Conservation (phyloP, 2,113 vertebrate genomes). For the Eolophus roseicapilla region DNA sequence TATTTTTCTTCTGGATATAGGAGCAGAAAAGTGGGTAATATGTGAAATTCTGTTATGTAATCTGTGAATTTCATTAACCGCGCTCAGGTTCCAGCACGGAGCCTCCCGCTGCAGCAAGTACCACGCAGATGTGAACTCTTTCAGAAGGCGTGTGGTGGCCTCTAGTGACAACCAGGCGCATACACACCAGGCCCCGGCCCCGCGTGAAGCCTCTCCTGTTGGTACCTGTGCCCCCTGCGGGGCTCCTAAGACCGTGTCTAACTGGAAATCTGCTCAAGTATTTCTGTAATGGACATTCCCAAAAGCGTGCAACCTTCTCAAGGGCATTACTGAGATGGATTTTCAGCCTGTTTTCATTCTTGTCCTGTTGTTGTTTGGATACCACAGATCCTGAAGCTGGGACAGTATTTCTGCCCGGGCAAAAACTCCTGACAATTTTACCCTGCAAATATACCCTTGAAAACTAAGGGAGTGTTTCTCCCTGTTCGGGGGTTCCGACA, state of each 20-base stretch:
- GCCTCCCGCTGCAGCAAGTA: rapidly evolving
- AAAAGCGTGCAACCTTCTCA: no score
- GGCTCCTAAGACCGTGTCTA: not conserved
- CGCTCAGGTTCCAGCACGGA: not conserved
- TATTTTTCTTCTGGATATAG: not conserved
- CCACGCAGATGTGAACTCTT: rapidly evolving
- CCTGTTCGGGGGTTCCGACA: rapidly evolving
- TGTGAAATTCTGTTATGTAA: not conserved
- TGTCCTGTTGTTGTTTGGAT: not conserved
- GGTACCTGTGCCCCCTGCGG: not conserved
- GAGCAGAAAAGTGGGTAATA: not conserved
- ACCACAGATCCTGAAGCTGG: not conserved
- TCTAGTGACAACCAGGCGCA: conserved; percentile 8
- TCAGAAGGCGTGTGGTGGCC: conserved; percentile 30
- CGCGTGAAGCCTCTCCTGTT: not conserved
- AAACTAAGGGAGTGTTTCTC: not conserved
- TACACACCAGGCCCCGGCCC: not conserved
- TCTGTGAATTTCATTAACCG: rapidly evolving
- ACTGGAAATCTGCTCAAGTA: not conserved
- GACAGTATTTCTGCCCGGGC: not conserved
- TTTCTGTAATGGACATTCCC: not conserved
- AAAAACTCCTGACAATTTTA: not conserved
- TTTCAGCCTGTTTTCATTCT: not conserved
- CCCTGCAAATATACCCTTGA: not conserved
- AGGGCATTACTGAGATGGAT: rapidly evolving